phyloP scores from a whole-genome alignment of 2,888 invertebrate genomes.

The Diarsia dahlii region DNA sequence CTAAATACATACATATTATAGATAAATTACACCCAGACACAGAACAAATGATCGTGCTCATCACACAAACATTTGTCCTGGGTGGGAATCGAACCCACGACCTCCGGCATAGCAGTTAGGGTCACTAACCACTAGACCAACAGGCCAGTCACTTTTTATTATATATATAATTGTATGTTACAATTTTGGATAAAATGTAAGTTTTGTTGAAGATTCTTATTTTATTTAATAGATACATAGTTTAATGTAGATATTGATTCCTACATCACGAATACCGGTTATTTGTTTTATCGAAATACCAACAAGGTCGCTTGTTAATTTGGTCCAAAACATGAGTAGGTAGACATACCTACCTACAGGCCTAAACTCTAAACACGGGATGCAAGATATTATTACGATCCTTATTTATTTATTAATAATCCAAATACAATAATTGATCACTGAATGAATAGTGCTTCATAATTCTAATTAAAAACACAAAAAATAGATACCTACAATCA shows the following conservation, averaged over 20 bases:
- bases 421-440: not conserved
- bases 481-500: not conserved
- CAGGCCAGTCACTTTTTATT: too few relatives aligned
- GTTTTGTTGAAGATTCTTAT: too few relatives aligned
- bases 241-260: not conserved
- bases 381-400: not conserved
- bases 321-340: not conserved
- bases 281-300: not conserved
- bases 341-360: not conserved
- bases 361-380: not conserved
- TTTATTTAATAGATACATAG: not conserved
- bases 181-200: too few relatives aligned
- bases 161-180: too few relatives aligned
- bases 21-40: too few relatives aligned
- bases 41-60: too few relatives aligned
- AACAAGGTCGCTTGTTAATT: not conserved
- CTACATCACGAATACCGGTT: not conserved
- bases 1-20: too few relatives aligned
- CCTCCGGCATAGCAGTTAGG: too few relatives aligned
- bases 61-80: too few relatives aligned
- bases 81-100: too few relatives aligned
- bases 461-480: not conserved
- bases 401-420: not conserved
- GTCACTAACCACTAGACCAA: too few relatives aligned
- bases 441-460: not conserved